phyloP scores from a whole-genome alignment of 2,113 vertebrate genomes.

The Pantherophis guttatus region DNA sequence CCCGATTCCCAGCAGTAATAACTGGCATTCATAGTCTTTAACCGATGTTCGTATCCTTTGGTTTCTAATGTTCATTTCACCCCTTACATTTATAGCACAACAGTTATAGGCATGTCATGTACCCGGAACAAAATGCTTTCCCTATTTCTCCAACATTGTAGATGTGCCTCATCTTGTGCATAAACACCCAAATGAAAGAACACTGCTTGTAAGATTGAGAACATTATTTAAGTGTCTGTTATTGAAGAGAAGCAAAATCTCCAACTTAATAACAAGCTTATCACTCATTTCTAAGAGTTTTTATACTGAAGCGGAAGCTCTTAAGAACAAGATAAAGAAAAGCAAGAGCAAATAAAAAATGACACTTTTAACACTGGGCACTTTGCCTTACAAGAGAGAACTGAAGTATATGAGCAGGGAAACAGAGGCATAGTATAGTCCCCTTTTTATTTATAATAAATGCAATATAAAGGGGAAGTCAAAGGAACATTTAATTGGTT shows the following conservation, averaged over 20 bases:
- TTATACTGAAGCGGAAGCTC: neutral
- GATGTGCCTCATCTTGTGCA: neutral
- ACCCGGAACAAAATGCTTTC: neutral
- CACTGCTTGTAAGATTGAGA: neutral
- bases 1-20: slow-evolving; percentile 30
- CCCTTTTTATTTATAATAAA: neutral
- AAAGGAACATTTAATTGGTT: neutral
- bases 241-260: neutral
- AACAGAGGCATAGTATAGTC: neutral
- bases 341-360: neutral
- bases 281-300: neutral
- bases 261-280: neutral
- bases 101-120: neutral
- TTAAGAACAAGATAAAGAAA: neutral
- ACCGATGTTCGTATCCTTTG: neutral
- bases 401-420: neutral
- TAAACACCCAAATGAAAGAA: neutral
- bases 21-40: neutral
- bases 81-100: neutral
- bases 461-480: neutral
- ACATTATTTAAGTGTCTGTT: neutral
- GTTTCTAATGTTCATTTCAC: neutral
- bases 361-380: neutral
- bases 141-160: neutral
- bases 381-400: neutral